Evolutionary conservation across 2,888 invertebrate species (phyloP), one percentile per base, ranked within the genome.

Genomic region (Volucella inflata): DNA sequence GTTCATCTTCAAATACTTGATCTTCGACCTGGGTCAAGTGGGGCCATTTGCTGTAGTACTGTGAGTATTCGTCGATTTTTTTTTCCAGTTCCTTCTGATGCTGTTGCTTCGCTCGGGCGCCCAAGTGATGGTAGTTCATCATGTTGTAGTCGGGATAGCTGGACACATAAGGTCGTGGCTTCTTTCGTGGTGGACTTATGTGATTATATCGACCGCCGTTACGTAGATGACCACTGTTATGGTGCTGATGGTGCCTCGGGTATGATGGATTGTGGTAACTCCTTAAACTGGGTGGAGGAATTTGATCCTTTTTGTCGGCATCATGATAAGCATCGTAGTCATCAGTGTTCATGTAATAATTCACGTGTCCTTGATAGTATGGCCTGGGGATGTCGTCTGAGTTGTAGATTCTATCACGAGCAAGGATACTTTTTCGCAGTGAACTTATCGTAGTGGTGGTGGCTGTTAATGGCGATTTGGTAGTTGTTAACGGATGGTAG

Each of bases 1-100:
- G 76, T 44, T 85, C 76, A 16, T 85, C 76, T 44, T 87, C 81
- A n/a, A 87, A 87, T n/a, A 89, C 87, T 82, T 91, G 91, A 36
- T 90, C 90, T 62, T 91, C 91, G 1, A 92, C 90, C 21, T 90
- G 89, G 4, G 90, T 90, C 83, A 92, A 88, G 88, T 92, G 91
- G 10, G 92, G 92, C 91, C 92, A 92, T 81, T 92, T 92, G 82
- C 90, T 90, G 50, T 90, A 91, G 72, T 91, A 91, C 21, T 90
- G 90, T 53, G 91, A 91, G 50, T 91, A 88, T 38, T 90, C 91
- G 60, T 91, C 89, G 79, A 91, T 88, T 44, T 90, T 89, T 46
- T 75, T 87, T 44, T 79, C 77, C 8, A 85, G 80, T 12, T 77
- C 55, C 53, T 70, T 67, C 14, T 80, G 87, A 36, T 87, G 72